Evolutionary conservation across 1,140 invertebrate species (phyloP).

Genomic region (Neodiprion pinetum): DNA sequence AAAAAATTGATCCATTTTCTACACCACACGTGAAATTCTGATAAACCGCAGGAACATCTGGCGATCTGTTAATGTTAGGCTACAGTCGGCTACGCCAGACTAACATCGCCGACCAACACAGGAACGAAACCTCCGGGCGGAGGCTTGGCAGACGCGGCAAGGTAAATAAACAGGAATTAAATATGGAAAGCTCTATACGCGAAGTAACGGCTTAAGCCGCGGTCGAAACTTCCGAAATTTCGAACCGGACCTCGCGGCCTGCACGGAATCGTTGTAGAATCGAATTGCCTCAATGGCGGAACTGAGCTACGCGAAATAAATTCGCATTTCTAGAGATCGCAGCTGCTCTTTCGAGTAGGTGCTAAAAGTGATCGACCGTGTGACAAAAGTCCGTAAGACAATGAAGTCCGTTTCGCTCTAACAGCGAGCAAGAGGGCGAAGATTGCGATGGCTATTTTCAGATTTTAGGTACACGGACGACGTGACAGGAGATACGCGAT

Average conservation of each 20-base stretch:
- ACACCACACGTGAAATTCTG: conserved; percentile 44
- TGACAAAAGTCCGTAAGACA: no score
- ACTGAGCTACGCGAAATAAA: no score
- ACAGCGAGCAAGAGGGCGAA: no score
- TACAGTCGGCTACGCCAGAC: conserved; percentile 37
- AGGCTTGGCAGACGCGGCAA: conserved; percentile 46
- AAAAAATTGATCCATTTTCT: not conserved
- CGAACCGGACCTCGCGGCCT: not conserved
- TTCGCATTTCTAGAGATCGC: no score
- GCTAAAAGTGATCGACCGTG: no score
- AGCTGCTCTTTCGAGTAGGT: no score
- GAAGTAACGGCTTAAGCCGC: conserved; percentile 14
- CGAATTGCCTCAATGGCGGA: not conserved
- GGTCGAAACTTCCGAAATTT: conserved; percentile 2
- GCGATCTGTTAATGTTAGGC: conserved; percentile 56
- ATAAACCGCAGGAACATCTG: conserved; percentile 54
- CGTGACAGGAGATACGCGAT: not conserved
- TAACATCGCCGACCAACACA: conserved; percentile 39
- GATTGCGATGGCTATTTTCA: no score
- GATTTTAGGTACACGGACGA: no score
- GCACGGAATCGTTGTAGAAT: not conserved
- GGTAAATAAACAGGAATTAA: conserved; percentile 61
- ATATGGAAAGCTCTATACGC: conserved; percentile 50
- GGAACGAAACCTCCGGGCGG: conserved; percentile 11
- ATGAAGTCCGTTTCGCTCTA: no score